A percentile compares a stretch with the other conserved stretches of the same genome.
Evolutionary conservation across 2,113 vertebrate genomes (phyloP).

Genomic region (Paradisaea rubra): DNA sequence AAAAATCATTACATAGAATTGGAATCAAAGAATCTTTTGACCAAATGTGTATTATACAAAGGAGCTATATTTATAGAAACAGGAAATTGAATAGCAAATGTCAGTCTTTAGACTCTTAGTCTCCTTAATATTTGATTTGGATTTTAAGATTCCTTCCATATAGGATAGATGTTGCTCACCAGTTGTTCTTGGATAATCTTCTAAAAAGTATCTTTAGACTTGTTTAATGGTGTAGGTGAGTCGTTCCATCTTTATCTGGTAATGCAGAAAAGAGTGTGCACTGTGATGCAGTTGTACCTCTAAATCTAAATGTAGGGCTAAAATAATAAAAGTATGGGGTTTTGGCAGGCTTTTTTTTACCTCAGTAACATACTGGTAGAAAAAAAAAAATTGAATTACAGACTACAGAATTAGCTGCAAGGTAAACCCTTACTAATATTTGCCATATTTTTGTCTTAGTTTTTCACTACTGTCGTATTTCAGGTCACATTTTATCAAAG

Average conservation of each 20-base stretch:
- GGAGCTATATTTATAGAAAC: background rate
- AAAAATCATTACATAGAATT: background rate
- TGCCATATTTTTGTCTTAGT: background rate
- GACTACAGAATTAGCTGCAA: background rate
- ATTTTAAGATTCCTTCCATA: background rate
- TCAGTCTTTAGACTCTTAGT: background rate
- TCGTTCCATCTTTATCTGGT: background rate
- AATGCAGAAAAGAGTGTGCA: background rate
- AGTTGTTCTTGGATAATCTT: background rate
- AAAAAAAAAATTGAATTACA: background rate
- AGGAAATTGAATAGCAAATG: background rate
- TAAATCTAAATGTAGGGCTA: background rate
- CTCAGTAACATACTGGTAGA: background rate
- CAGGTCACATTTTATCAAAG: background rate
- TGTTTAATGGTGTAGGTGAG: background rate
- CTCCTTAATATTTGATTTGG: background rate
- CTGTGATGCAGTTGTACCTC: background rate
- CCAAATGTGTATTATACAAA: background rate
- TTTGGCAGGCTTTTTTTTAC: background rate
- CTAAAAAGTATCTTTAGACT: background rate
- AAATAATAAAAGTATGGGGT: background rate
- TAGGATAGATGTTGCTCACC: background rate
- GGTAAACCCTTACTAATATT: background rate
- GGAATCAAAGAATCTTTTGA: background rate
- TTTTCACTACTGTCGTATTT: background rate